Conservation (phyloP, 2,888 invertebrate species). For the Synergus japonicus region DNA sequence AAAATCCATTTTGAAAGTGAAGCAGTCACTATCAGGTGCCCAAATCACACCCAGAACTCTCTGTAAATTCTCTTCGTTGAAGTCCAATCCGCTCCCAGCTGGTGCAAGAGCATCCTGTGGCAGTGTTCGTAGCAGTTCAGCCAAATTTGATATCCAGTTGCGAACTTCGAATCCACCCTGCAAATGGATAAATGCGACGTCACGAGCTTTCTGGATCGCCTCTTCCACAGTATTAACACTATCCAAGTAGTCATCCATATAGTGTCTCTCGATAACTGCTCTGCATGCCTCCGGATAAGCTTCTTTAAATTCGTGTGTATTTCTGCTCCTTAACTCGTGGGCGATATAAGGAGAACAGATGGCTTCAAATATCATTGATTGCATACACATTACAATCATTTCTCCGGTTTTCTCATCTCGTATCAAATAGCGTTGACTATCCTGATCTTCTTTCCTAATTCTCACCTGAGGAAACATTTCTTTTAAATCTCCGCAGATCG, state of each 20-base stretch:
- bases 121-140: constrained; percentile 44
- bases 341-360: constrained; percentile 42
- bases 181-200: constrained; percentile 9
- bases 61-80: not conserved
- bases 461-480: constrained; percentile 68
- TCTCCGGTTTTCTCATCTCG: constrained; percentile 1
- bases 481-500: constrained; percentile 63
- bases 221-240: constrained; percentile 40
- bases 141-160: not conserved
- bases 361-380: constrained; percentile 58
- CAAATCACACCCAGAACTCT: not conserved
- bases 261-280: constrained; percentile 49
- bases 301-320: constrained; percentile 46
- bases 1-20: not conserved
- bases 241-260: constrained; percentile 58
- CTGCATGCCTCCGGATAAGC: constrained; percentile 46
- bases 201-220: constrained; percentile 15
- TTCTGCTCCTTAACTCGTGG: constrained; percentile 49
- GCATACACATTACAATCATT: not conserved
- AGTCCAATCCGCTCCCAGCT: not conserved
- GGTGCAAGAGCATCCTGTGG: constrained; percentile 14
- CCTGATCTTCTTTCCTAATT: constrained; percentile 60
- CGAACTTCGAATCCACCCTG: not conserved
- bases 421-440: constrained; percentile 58
- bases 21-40: not conserved